Evolutionary conservation across 2,113 vertebrate species (phyloP).

Genomic region (Muntiacus muntjak): DNA sequence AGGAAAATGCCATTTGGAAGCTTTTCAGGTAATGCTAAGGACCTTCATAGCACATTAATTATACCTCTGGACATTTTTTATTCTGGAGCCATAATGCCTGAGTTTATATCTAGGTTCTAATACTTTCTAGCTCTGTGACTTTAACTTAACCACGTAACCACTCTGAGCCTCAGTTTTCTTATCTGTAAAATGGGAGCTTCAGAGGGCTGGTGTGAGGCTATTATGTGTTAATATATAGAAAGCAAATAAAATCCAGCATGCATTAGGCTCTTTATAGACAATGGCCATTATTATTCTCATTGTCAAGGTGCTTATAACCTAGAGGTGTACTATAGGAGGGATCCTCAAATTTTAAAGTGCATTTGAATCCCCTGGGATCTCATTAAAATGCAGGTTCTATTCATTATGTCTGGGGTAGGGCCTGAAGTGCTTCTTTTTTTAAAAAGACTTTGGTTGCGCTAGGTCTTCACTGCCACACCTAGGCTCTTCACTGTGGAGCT

Average conservation of each 20-base stretch:
- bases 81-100: background rate
- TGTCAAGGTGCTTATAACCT: background rate
- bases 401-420: background rate
- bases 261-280: background rate
- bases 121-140: background rate
- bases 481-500: background rate
- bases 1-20: background rate
- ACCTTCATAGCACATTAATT: background rate
- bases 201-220: background rate
- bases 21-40: background rate
- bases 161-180: background rate
- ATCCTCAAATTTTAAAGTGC: background rate
- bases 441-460: rapidly evolving
- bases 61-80: background rate
- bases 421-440: background rate
- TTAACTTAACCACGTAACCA: background rate
- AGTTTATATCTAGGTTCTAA: background rate
- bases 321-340: background rate
- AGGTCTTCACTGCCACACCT: background rate
- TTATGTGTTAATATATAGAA: background rate
- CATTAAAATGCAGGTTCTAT: background rate
- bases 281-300: background rate
- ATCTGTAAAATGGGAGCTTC: background rate
- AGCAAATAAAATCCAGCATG: background rate
- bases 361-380: background rate